These are phyloP conservation scores for Mesocentrotus franciscanus DNA, from an alignment of 53 echinoderm and acorn worm genomes.

Conservation along the genomic window DNA sequence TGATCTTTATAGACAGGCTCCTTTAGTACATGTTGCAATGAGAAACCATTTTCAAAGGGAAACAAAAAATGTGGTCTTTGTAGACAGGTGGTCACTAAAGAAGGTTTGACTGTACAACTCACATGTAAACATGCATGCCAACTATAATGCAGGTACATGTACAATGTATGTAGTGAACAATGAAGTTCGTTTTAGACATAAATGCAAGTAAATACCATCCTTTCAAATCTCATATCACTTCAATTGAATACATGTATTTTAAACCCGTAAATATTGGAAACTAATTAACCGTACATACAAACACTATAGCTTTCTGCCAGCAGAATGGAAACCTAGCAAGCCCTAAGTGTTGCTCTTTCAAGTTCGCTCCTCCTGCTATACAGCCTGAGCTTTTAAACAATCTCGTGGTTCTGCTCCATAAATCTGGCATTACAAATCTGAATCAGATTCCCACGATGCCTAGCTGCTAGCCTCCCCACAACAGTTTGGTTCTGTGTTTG, in stretches of 20 bases:
- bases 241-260: background rate
- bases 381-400: background rate
- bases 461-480: background rate
- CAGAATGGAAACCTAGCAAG: background rate
- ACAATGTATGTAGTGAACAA: background rate
- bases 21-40: too few species aligned
- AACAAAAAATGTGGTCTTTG: too few species aligned
- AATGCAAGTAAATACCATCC: background rate
- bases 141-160: background rate
- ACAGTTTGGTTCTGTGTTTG: background rate
- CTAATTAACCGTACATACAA: background rate
- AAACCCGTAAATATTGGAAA: background rate
- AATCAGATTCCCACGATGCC: constrained; percentile 42
- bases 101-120: background rate
- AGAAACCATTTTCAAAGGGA: too few species aligned
- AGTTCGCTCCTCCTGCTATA: background rate
- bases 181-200: background rate
- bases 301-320: background rate
- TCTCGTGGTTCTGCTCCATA: background rate
- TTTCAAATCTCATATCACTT: background rate
- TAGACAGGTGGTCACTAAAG: too few species aligned
- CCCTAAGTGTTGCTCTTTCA: background rate
- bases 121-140: background rate
- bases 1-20: too few species aligned
- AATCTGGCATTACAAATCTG: background rate